Evolutionary conservation across 2,113 vertebrate genomes (phyloP).

Genomic region (Thermophis baileyi): DNA sequence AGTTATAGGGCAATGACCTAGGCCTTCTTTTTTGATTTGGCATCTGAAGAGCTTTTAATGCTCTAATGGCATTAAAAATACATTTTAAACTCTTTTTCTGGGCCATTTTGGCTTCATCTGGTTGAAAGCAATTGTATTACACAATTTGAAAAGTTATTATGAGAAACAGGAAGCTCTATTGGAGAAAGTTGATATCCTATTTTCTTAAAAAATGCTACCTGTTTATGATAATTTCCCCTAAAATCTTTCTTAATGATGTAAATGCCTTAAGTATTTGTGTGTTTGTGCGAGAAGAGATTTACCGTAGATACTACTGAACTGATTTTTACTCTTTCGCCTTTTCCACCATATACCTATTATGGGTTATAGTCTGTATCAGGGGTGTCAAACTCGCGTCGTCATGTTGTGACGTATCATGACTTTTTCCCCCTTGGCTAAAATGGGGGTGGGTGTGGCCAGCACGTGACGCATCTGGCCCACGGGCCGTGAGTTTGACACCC

Average conservation of each 20-base stretch:
- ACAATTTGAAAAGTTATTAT: neutral
- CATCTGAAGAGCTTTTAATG: neutral
- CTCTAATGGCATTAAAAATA: neutral
- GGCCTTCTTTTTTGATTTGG: neutral
- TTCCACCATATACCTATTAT: neutral
- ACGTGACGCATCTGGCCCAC: no score
- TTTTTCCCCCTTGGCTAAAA: no score
- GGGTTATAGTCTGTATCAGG: neutral
- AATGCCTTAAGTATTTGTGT: neutral
- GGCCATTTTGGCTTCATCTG: neutral
- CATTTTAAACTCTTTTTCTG: neutral
- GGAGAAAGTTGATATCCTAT: neutral
- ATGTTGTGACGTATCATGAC: no score
- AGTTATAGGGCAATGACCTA: neutral
- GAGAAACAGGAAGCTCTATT: neutral
- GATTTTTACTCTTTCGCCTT: neutral
- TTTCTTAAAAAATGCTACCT: neutral
- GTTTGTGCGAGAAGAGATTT: neutral
- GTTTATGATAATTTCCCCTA: neutral
- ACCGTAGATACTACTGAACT: neutral
- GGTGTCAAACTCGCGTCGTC: no score
- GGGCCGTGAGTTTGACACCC: no score
- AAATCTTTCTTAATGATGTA: neutral
- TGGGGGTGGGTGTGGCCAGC: no score
- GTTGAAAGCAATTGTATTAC: neutral